phyloP scores from a whole-genome alignment of 2,888 invertebrate species.

The Drosophila silvestris region DNA sequence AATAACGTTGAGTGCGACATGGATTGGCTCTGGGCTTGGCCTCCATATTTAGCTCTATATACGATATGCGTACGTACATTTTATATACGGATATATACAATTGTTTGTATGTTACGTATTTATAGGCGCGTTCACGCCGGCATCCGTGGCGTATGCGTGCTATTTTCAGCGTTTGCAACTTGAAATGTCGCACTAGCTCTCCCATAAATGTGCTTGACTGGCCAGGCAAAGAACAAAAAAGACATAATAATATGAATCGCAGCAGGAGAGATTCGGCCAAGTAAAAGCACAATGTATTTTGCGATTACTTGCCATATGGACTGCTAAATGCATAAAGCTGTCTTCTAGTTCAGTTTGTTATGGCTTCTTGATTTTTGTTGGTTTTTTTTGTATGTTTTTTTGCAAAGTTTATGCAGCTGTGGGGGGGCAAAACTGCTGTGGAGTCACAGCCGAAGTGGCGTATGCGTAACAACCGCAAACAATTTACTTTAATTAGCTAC shows the following conservation, averaged over 20 bases:
- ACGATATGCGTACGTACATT: constrained; percentile 9
- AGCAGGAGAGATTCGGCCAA: constrained; percentile 51
- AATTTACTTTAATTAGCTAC: constrained; percentile 28
- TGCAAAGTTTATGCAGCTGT: constrained; percentile 35
- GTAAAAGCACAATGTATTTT: constrained; percentile 46
- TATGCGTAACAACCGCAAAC: constrained; percentile 43
- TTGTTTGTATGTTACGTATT: constrained; percentile 34
- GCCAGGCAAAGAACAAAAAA: constrained; percentile 19
- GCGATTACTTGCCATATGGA: constrained; percentile 51
- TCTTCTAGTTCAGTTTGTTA: constrained; percentile 27
- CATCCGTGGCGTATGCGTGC: constrained; percentile 81
- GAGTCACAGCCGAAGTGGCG: constrained; percentile 29
- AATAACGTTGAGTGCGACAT: constrained; percentile 35
- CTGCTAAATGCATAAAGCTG: constrained; percentile 25
- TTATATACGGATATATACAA: constrained; percentile 4
- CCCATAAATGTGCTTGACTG: constrained; percentile 34
- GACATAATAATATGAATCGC: constrained; percentile 32
- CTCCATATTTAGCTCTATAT: constrained; percentile 58
- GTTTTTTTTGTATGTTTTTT: background rate
- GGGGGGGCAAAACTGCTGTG: constrained; percentile 5
- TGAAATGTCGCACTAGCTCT: constrained; percentile 64
- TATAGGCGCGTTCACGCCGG: constrained; percentile 58
- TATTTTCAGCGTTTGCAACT: constrained; percentile 70
- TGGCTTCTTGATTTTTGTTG: constrained; percentile 40
- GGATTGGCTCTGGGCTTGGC: constrained; percentile 48